Base-by-base conservation (phyloP, 2,113 vertebrate species). In the Sinocyclocheilus maitianheensis region DNA sequence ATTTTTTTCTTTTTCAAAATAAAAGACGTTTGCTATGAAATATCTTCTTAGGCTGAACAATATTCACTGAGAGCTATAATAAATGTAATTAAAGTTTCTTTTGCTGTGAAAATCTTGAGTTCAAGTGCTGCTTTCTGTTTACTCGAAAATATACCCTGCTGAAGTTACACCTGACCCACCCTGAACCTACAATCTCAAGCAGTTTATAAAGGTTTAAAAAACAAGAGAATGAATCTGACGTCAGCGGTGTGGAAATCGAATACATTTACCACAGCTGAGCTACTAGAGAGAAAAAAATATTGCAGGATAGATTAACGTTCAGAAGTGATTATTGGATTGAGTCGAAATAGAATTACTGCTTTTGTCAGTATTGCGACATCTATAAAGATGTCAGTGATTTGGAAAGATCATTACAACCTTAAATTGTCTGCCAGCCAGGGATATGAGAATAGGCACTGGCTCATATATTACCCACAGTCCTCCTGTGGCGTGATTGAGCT, bases 291-390 rank as follows among this genome's bases (percentile, higher is more conserved):
- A n/a, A n/a, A 74, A 91, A 93, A 94, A 5, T 93, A 92, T 92
- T 93, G 94, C 93, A 90, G 89, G 88, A 87, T 90, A 93, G 94
- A 95, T 93, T 92, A 95, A 95, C 95, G 93, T 88, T 84, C 88
- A 89, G 81, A 89, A 91, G 89, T 93, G 92, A 94, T 94, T 93
- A 93, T 88, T 89, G 86, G 91, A 94, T 94, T 94, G 93, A 94
- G 94, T 92, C 92, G 91, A 94, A 95, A 94, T 93, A 92, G 92
- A 94, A 93, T 95, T 94, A 94, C 92, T 93, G 91, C 93, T 93
- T 91, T 92, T 93, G 90, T 90, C 93, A 93, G 90, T 94, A 94
- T 94, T 94, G 94, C 92, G 90, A 91, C 94, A 95, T 95, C 93
- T 93, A 95, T 95, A 94, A 93, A 91, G 92, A 93, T 93, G 93